phyloP scores from a whole-genome alignment of 2,113 vertebrate species.

The Prunella fulvescens region DNA sequence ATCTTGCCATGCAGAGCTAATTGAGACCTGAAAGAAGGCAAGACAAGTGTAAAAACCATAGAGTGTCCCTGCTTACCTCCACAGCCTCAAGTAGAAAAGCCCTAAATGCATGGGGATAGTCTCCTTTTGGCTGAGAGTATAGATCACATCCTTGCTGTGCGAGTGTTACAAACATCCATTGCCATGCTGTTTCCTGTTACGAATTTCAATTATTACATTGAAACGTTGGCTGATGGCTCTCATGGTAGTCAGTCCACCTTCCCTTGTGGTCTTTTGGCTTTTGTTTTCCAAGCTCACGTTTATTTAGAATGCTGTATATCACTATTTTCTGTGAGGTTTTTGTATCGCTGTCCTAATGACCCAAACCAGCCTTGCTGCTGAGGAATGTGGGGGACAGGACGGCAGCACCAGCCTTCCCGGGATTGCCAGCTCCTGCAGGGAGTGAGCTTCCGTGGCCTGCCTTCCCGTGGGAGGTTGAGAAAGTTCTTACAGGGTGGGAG shows the following conservation, averaged over 20 bases:
- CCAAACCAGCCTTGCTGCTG: neutral
- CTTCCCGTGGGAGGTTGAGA: fast-evolving
- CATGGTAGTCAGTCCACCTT: neutral
- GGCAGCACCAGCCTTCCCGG: neutral
- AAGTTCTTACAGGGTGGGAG: neutral
- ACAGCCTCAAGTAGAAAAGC: neutral
- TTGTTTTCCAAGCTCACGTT: neutral
- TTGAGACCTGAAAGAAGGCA: neutral
- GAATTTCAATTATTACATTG: neutral
- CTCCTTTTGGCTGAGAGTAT: neutral
- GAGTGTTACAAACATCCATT: neutral
- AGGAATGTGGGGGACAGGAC: neutral
- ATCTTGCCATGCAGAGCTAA: neutral
- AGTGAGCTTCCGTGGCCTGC: neutral
- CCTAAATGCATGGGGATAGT: neutral
- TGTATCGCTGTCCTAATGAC: neutral
- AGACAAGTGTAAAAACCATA: neutral
- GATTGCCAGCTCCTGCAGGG: neutral
- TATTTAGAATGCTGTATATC: fast-evolving
- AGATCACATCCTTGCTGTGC: neutral
- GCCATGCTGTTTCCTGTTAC: neutral
- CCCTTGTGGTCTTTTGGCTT: neutral
- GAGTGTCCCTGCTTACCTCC: neutral
- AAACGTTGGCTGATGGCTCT: neutral
- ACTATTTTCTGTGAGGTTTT: neutral